Conservation (phyloP, 2,888 invertebrate species). For the Apamea sordens region DNA sequence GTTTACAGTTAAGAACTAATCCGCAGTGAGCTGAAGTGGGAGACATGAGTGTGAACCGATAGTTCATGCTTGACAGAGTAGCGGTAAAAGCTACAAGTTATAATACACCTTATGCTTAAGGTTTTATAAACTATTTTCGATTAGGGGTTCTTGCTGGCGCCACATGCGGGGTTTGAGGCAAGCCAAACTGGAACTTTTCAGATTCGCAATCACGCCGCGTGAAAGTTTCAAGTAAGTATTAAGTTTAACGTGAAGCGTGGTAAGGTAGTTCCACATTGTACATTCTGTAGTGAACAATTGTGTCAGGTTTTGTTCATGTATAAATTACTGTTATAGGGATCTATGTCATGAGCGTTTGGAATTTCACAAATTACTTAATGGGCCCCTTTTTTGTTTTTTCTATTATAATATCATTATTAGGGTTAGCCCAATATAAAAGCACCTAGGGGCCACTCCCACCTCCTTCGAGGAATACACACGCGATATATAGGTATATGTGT, state of each 20-base stretch:
- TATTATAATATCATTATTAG: background rate
- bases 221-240: conserved; percentile 83
- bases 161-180: conserved; percentile 74
- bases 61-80: conserved; percentile 69
- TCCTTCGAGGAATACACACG: background rate
- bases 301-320: conserved; percentile 54
- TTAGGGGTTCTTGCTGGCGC: conserved; percentile 63
- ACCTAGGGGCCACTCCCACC: background rate
- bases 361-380: background rate
- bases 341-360: conserved; percentile 25
- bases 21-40: conserved; percentile 72
- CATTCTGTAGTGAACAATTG: conserved; percentile 64
- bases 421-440: no score
- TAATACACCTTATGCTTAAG: conserved; percentile 48
- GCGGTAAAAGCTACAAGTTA: conserved; percentile 45
- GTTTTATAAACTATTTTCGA: conserved; percentile 55
- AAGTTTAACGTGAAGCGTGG: conserved; percentile 80
- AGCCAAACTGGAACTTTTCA: conserved; percentile 81
- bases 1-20: conserved; percentile 75
- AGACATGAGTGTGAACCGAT: conserved; percentile 76
- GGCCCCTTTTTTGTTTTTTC: background rate
- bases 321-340: conserved; percentile 41
- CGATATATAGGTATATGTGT: background rate
- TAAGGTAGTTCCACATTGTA: conserved; percentile 74
- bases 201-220: conserved; percentile 84